Evolutionary conservation across 2,888 invertebrate genomes (phyloP), one percentile per base, ranked within the genome.

Genomic region (Encarsia formosa): DNA sequence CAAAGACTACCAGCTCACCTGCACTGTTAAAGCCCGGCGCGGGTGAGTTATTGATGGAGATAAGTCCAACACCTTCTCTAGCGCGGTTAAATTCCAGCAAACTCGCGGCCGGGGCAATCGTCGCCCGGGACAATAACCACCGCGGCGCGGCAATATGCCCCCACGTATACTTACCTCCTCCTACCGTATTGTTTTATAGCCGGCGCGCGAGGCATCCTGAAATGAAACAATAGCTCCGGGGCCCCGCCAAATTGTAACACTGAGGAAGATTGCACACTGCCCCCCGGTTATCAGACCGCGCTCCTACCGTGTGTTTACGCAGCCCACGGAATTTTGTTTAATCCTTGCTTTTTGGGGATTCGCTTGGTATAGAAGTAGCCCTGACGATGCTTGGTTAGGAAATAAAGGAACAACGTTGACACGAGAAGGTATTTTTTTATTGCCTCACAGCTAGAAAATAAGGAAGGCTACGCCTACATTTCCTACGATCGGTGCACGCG

Each of bases 121-220:
- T 37, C 42, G 57, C 51, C 38, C 39, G 43, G 42, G 37, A 45
- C 35, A 35, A 37, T 48, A 58, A 56, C 51, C 51, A 51, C 58
- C 54, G 54, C 51, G 45, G 54, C 41, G 57, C 65, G 60, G 58
- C 68, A 69, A 68, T 71, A 68, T 69, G 67, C 63, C 31, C 32
- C 20, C 38, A 29, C n/a, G n/a, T n/a, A n/a, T n/a, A n/a, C n/a
- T n/a, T n/a, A n/a, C n/a, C n/a, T n/a, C n/a, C n/a, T n/a, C n/a
- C n/a, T n/a, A 58, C 59, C 54, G 65, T 65, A 69, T 69, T 70
- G 71, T 70, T 71, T 71, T 70, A 71, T 66, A 65, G 67, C 66
- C 62, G 55, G 51, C 59, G 54, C 51, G 48, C 48, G 49, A 54
- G 54, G 31, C 40, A 49, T 46, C 46, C 40, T 64, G 63, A 63